Conservation (phyloP, 2,113 vertebrate species). For the Carassius auratus region DNA sequence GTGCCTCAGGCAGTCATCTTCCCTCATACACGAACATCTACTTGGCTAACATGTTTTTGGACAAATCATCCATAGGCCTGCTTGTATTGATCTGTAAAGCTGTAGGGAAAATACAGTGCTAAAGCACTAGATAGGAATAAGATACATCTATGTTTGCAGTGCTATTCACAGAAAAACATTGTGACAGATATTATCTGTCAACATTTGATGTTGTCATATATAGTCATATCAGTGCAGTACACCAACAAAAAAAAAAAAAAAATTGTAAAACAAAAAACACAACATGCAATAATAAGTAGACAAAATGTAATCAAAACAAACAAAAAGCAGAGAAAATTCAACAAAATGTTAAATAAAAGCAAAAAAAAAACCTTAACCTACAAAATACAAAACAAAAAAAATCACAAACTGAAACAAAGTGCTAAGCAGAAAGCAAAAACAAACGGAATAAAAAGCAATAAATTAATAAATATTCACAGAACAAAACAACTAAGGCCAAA, state of each 20-base stretch:
- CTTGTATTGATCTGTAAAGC: conserved; percentile 12
- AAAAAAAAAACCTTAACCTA: neutral
- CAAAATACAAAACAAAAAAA: neutral
- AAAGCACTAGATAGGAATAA: neutral
- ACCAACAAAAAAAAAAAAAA: neutral
- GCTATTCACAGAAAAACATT: neutral
- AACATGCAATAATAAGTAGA: neutral
- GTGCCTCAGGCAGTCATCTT: conserved; percentile 39
- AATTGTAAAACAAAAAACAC: neutral
- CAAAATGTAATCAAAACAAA: neutral
- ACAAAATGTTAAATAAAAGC: neutral
- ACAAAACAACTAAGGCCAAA: too few species aligned
- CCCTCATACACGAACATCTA: conserved; percentile 1
- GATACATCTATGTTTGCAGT: neutral
- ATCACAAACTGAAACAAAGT: neutral
- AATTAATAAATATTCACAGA: too few species aligned
- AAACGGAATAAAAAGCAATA: neutral
- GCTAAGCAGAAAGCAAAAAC: neutral
- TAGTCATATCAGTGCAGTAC: neutral
- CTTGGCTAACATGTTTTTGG: conserved; percentile 15
- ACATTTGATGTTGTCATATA: neutral
- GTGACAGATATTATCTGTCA: neutral
- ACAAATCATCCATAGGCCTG: neutral
- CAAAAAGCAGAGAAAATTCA: neutral
- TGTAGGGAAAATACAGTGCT: neutral